phyloP scores from a whole-genome alignment of 2,888 invertebrate genomes.

The Eupithecia inturbata region DNA sequence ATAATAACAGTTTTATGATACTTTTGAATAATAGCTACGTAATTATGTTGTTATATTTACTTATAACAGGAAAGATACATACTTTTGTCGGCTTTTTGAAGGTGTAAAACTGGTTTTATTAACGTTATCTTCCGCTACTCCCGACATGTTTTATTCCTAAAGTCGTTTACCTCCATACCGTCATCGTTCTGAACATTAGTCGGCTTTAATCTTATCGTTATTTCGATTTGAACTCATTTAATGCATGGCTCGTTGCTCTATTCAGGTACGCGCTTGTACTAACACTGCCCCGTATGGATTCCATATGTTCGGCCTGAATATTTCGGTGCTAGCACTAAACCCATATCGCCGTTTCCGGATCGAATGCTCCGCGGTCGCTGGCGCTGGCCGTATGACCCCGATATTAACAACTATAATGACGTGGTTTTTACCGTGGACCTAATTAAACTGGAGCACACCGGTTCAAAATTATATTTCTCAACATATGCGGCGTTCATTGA shows the following conservation, averaged over 20 bases:
- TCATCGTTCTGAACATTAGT: slow-evolving; percentile 17
- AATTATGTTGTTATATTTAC: slow-evolving; percentile 17
- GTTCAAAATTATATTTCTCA: slow-evolving; percentile 38
- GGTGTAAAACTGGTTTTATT: slow-evolving; percentile 28
- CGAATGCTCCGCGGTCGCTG: slow-evolving; percentile 37
- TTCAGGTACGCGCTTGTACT: slow-evolving; percentile 48
- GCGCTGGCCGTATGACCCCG: slow-evolving; percentile 60
- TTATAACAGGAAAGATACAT: slow-evolving; percentile 6
- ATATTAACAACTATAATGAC: slow-evolving; percentile 64
- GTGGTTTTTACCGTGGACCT: slow-evolving; percentile 58
- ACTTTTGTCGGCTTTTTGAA: not conserved
- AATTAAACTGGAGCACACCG: slow-evolving; percentile 57
- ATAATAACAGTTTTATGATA: not conserved
- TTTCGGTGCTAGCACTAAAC: slow-evolving; percentile 49
- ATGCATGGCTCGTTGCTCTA: slow-evolving; percentile 32
- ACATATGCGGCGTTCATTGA: slow-evolving; percentile 29
- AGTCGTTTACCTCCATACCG: slow-evolving; percentile 21
- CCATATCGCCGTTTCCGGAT: slow-evolving; percentile 41
- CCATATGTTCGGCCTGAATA: slow-evolving; percentile 65
- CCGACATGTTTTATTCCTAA: slow-evolving; percentile 11
- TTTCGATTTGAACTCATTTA: slow-evolving; percentile 30
- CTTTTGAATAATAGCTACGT: not conserved
- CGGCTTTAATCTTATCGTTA: slow-evolving; percentile 21
- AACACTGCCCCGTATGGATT: slow-evolving; percentile 56
- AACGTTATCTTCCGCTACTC: slow-evolving; percentile 18